Conservation (phyloP, 2,113 vertebrate species). For the Delphinapterus leucas region DNA sequence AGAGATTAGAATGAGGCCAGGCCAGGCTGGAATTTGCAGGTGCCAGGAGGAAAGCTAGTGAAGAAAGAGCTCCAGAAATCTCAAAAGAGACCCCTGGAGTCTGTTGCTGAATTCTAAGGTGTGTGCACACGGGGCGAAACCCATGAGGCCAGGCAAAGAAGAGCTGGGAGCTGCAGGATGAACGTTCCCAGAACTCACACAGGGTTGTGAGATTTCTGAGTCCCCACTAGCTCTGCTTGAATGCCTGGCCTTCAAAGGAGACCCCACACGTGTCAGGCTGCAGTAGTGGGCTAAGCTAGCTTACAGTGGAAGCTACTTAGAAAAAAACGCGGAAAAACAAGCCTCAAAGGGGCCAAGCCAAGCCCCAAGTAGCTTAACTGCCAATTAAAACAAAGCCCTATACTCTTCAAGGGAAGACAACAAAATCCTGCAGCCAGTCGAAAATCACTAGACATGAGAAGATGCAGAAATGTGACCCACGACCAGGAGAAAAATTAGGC, state of each 20-base stretch:
- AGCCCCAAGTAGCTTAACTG: neutral
- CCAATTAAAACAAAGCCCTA: neutral
- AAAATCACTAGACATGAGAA: neutral
- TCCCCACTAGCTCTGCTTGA: neutral
- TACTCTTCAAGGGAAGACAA: neutral
- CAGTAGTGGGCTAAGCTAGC: neutral
- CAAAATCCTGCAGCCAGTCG: neutral
- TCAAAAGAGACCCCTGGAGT: neutral
- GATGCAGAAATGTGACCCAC: neutral
- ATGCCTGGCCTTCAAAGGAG: neutral
- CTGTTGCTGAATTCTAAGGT: neutral
- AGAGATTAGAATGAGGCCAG: neutral
- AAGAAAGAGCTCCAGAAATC: neutral
- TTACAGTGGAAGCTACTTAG: neutral
- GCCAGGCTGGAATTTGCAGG: neutral
- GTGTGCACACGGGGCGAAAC: neutral
- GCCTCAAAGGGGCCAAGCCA: neutral
- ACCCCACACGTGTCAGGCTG: neutral
- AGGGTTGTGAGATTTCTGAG: neutral
- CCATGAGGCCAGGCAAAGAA: fast-evolving
- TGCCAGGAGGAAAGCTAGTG: neutral
- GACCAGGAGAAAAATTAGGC: neutral
- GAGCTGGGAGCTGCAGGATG: neutral
- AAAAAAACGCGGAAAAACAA: neutral
- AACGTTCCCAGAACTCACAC: neutral